Evolutionary conservation across 1,140 invertebrate genomes (phyloP).

Genomic region (Penaeus japonicus): DNA sequence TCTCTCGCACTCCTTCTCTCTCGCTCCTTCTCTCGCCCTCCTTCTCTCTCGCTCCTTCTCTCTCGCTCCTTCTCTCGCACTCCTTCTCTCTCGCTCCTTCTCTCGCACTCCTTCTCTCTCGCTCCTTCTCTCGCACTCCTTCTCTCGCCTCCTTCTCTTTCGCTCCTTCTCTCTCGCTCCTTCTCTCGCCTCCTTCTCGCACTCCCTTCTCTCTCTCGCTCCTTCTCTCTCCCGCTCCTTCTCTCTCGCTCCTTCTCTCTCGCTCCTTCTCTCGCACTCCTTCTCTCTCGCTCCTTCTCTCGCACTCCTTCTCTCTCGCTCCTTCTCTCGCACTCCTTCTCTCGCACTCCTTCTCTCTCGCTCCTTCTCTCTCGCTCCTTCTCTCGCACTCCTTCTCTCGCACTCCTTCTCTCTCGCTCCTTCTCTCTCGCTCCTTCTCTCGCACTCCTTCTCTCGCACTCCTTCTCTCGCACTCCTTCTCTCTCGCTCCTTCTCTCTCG

Average conservation of each 20-base stretch:
- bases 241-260: not conserved
- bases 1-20: not conserved
- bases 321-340: not conserved
- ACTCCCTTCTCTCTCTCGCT: not conserved
- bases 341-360: not conserved
- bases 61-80: not conserved
- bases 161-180: not conserved
- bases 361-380: not conserved
- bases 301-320: not conserved
- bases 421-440: not conserved
- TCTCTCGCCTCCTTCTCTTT: not conserved
- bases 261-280: not conserved
- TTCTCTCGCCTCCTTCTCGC: too few species aligned
- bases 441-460: not conserved
- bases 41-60: not conserved
- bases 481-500: too few species aligned
- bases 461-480: not conserved
- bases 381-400: not conserved
- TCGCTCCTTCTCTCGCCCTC: not conserved
- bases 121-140: not conserved
- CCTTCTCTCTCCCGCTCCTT: not conserved
- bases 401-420: not conserved
- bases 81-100: not conserved
- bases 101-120: not conserved
- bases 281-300: not conserved